Evolutionary conservation across 1,140 invertebrate genomes (phyloP).

Genomic region (Lordiphosa collinella): DNA sequence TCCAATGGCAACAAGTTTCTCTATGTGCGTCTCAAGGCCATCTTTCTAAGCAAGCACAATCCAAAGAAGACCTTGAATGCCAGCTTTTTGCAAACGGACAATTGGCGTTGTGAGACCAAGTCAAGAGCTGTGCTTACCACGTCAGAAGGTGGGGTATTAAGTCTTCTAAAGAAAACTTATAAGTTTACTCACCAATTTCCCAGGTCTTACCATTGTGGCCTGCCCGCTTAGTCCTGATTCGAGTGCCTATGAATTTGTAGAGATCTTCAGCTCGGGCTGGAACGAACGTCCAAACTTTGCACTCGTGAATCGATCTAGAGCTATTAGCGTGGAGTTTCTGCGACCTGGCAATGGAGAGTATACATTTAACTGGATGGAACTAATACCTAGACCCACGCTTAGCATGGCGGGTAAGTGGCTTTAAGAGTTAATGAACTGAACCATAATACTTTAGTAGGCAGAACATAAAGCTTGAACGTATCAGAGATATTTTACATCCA

Average conservation of each 20-base stretch:
- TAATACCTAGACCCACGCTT: constrained; percentile 83
- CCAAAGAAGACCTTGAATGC: constrained; percentile 65
- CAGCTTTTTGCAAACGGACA: constrained; percentile 42
- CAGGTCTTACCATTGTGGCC: constrained; percentile 74
- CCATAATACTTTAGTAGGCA: too few relatives aligned
- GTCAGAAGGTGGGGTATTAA: constrained; percentile 53
- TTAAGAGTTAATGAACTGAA: too few relatives aligned
- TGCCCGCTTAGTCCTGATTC: constrained; percentile 72
- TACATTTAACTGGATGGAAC: constrained; percentile 90
- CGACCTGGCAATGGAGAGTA: constrained; percentile 87
- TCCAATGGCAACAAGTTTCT: constrained; percentile 81
- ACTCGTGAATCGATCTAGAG: constrained; percentile 81
- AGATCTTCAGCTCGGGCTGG: constrained; percentile 93
- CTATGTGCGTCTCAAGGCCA: constrained; percentile 73
- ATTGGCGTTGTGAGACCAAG: constrained; percentile 74
- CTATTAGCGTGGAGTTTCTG: constrained; percentile 88
- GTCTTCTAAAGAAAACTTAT: background rate
- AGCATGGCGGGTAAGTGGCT: constrained; percentile 62
- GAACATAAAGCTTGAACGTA: too few relatives aligned
- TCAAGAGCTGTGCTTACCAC: constrained; percentile 73
- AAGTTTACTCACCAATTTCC: background rate
- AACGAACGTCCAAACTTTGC: constrained; percentile 80
- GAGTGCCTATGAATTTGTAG: constrained; percentile 79
- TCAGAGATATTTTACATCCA: too few relatives aligned
- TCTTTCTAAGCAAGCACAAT: constrained; percentile 77